Evolutionary conservation across 2,888 invertebrate species (phyloP).

Genomic region (Beris chalybata): DNA sequence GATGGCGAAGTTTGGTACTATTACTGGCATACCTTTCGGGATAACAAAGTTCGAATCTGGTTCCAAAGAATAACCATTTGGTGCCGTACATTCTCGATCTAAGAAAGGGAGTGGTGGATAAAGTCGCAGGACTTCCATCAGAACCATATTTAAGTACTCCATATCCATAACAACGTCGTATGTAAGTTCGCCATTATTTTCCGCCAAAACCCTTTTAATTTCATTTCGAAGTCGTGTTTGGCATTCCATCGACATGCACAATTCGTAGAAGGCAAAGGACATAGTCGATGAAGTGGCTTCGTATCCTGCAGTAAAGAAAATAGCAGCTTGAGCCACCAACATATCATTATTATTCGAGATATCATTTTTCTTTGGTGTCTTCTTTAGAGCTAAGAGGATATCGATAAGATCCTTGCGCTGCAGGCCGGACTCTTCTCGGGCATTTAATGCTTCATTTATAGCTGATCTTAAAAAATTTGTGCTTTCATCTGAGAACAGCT

Average conservation of each 20-base stretch:
- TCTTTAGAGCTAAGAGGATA: conserved; percentile 55
- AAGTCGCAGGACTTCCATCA: conserved; percentile 50
- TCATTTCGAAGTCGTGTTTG: conserved; percentile 56
- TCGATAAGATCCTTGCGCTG: conserved; percentile 59
- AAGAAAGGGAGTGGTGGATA: conserved; percentile 54
- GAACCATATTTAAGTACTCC: conserved; percentile 56
- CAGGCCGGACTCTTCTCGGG: conserved; percentile 52
- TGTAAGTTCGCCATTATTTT: conserved; percentile 51
- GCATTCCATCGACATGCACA: conserved; percentile 54
- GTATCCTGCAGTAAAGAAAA: conserved; percentile 53
- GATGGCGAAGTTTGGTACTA: conserved; percentile 50
- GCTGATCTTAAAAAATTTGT: conserved; percentile 51
- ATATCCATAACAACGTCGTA: conserved; percentile 54
- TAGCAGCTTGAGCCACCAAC: conserved; percentile 51
- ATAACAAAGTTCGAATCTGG: conserved; percentile 48
- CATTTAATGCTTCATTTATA: conserved; percentile 54
- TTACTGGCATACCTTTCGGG: conserved; percentile 51
- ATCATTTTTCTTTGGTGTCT: conserved; percentile 43
- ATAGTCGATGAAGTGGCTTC: conserved; percentile 56
- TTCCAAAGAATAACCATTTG: conserved; percentile 44
- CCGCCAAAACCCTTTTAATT: conserved; percentile 50
- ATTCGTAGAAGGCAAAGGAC: conserved; percentile 55
- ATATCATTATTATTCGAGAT: conserved; percentile 46
- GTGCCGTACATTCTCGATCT: conserved; percentile 51
- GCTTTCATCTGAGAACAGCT: conserved; percentile 48